phyloP scores from a whole-genome alignment of 1,140 invertebrate species.

The Drosophila varians region DNA sequence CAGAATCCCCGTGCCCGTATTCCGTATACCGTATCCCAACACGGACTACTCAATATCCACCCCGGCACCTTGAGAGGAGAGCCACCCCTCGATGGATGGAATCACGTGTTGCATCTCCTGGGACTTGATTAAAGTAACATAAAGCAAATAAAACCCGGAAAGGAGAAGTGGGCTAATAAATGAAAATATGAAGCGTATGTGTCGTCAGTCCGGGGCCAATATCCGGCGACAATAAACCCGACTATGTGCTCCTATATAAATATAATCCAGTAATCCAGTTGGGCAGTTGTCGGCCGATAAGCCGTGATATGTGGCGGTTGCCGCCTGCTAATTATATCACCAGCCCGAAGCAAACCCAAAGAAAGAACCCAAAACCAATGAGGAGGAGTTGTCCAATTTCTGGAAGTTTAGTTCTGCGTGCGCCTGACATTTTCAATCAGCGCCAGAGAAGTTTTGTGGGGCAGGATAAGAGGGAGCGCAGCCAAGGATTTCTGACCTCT shows the following conservation, averaged over 20 bases:
- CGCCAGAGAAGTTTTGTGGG: constrained; percentile 10
- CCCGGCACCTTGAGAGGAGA: constrained; percentile 6
- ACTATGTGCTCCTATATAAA: constrained; percentile 10
- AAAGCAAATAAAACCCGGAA: constrained; percentile 73
- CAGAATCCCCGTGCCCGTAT: constrained; percentile 6
- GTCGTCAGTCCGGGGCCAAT: constrained; percentile 36
- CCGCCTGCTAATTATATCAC: constrained; percentile 66
- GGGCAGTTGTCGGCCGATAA: constrained; percentile 40
- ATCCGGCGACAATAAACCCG: constrained; percentile 23
- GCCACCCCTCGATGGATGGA: constrained; percentile 47
- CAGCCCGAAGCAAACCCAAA: background rate
- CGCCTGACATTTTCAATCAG: constrained; percentile 77
- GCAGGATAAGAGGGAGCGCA: constrained; percentile 4
- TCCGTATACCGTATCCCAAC: background rate
- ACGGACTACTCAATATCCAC: constrained; percentile 3
- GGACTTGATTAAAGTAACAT: constrained; percentile 81
- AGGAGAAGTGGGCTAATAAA: constrained; percentile 73
- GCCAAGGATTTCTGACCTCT: constrained; percentile 53
- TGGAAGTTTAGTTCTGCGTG: constrained; percentile 54
- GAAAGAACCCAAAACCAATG: background rate
- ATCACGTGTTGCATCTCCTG: constrained; percentile 83
- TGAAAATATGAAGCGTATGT: constrained; percentile 77
- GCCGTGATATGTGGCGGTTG: constrained; percentile 44
- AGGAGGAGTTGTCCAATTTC: constrained; percentile 13
- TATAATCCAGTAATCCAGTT: constrained; percentile 3